These are phyloP conservation scores for Alectoris magna DNA, from an alignment of 2,797 vertebrate species.

Conservation along the genomic window DNA sequence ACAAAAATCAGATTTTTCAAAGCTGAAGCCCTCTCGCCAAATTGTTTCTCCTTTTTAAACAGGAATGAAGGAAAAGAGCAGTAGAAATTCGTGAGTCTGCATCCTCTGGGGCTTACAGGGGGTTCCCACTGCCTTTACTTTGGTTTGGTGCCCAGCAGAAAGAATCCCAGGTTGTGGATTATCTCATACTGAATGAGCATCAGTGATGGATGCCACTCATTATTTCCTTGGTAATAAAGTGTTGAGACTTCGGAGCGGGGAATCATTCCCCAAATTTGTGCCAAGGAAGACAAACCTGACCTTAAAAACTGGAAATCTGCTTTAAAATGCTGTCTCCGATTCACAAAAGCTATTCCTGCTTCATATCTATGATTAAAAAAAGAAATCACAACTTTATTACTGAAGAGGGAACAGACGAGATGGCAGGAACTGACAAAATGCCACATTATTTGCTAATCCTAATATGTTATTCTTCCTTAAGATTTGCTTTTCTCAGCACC, in stretches of 20 bases:
- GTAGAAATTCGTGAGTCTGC: not conserved
- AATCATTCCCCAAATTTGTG: not conserved
- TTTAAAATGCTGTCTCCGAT: not conserved
- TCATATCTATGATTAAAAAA: constrained; percentile 58
- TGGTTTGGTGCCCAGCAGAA: not conserved
- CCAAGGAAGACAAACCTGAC: constrained; percentile 32
- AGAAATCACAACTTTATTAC: constrained; percentile 75
- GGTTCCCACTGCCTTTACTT: not conserved
- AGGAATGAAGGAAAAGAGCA: not conserved
- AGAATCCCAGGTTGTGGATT: not conserved
- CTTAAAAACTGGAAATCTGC: constrained; percentile 12
- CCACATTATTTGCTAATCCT: constrained; percentile 91
- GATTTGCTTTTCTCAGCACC: constrained; percentile 90
- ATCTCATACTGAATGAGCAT: not conserved
- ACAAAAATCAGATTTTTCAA: not conserved
- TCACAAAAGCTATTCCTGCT: not conserved
- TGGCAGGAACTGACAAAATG: constrained; percentile 83
- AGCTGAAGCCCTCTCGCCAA: accelerated
- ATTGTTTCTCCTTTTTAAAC: not conserved
- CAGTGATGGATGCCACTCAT: not conserved
- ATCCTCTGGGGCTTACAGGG: not conserved
- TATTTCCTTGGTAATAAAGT: not conserved
- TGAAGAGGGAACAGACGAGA: constrained; percentile 70
- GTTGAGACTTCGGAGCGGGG: not conserved
- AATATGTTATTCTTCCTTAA: constrained; percentile 92